Evolutionary conservation across 2,113 vertebrate species (phyloP).

Genomic region (Baryphthengus martii): DNA sequence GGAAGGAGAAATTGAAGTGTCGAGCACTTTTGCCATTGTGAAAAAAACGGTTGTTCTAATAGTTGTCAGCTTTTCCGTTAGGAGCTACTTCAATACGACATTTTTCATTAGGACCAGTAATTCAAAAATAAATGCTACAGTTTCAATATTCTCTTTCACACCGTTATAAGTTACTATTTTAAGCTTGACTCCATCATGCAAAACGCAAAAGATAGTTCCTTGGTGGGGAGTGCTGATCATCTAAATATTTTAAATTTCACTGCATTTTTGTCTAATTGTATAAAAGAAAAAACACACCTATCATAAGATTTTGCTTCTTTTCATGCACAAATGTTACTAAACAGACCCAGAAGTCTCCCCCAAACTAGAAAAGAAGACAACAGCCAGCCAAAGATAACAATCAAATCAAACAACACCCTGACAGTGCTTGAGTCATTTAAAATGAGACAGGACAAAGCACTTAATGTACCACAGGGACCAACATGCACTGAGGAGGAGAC

Average conservation of each 20-base stretch:
- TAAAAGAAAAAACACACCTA: background rate
- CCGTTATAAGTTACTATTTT: background rate
- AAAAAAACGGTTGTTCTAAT: background rate
- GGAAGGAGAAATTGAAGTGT: background rate
- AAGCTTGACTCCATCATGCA: background rate
- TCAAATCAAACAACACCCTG: constrained; percentile 70
- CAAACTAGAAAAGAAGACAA: constrained; percentile 3
- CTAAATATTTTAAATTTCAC: background rate
- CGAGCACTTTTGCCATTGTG: background rate
- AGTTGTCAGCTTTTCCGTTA: background rate
- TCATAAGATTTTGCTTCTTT: constrained; percentile 3
- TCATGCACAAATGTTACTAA: background rate
- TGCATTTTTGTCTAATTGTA: background rate
- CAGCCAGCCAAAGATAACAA: constrained; percentile 63
- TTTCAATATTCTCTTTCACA: background rate
- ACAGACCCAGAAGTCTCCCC: constrained; percentile 13
- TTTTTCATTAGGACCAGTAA: background rate
- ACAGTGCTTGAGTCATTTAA: constrained; percentile 63
- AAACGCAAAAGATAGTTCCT: background rate
- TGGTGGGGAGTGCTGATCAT: background rate
- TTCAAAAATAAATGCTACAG: background rate
- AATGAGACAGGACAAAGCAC: constrained; percentile 66
- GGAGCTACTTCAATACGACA: background rate
- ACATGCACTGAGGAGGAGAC: constrained; percentile 57
- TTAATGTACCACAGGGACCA: constrained; percentile 64